Evolutionary conservation across 2,113 vertebrate genomes (phyloP), one percentile per base, ranked within the genome.

Genomic region (Greenwoodochromis staneri): DNA sequence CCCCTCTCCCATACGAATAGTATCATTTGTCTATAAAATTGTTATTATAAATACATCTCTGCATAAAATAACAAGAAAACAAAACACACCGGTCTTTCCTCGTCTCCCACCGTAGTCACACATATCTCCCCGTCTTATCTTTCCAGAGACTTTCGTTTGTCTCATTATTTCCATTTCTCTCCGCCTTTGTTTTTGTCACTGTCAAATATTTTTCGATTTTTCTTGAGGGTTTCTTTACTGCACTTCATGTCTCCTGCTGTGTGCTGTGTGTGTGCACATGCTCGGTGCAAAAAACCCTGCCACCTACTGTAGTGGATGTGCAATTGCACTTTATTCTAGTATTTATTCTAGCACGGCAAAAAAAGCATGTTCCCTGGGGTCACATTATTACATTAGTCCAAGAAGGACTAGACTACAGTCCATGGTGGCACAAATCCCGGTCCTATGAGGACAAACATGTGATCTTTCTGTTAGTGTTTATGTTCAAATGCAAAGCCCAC

Each of bases 1-100:
- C 27, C 55, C 27, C 27, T 17, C 55, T 59, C 27, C 27, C 14
- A 14, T 10, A 61, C 8, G 0, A 31, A 31, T 0, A 31, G 27
- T 31, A 59, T 59, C 5, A 59, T 17, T 61, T 61, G 29, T 61
- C 57, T 31, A 4, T 31, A 10, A 61, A 61, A 61, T 3, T 61
- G 57, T 61, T 17, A 17, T 17, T 61, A 61, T 10, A 61, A 61
- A 31, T 61, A 2, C 57, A 61, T 61, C 29, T 17, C 2, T 31
- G 0, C 0, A 31, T 34, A 17, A 31, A 31, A 31, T 61, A 31
- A 31, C 27, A 29, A 17, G 55, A 59, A 59, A 29, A 16, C 55
- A 19, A 63, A 63, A 63, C 59, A 63, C 29, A 63, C 16, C 4
- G 13, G 24, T 51, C 8, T 51, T 51, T 51, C 8, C 19, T 53